These are phyloP conservation scores for Rallus crepitans DNA, from an alignment of 2,797 vertebrate genomes.

Conservation along the genomic window DNA sequence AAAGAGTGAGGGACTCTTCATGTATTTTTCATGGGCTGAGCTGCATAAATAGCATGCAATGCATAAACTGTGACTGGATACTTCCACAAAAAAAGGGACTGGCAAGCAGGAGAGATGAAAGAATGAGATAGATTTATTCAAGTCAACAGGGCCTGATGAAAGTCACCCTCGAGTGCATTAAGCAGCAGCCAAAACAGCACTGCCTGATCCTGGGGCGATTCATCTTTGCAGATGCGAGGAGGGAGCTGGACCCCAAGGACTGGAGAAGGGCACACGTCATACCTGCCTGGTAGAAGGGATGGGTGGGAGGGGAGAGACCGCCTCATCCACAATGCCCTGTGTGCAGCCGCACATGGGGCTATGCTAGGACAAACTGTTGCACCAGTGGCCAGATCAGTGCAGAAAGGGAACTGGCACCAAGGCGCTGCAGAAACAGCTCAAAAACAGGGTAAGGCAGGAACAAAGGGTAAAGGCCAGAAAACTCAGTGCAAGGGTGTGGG, in stretches of 20 bases:
- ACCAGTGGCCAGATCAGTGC: background rate
- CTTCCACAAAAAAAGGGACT: background rate
- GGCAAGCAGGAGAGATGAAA: background rate
- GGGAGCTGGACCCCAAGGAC: background rate
- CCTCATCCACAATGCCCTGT: rapidly evolving
- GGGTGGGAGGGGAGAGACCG: background rate
- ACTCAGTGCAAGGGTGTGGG: background rate
- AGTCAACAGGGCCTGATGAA: background rate
- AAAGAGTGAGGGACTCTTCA: background rate
- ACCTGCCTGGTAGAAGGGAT: background rate
- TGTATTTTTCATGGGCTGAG: slow-evolving; percentile 64
- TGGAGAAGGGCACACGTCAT: background rate
- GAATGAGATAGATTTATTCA: slow-evolving; percentile 28
- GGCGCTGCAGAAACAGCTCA: background rate
- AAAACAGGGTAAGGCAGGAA: rapidly evolving
- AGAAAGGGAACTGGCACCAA: background rate
- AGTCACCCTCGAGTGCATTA: slow-evolving; percentile 20
- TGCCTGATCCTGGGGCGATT: background rate
- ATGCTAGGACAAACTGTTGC: background rate
- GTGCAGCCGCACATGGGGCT: background rate
- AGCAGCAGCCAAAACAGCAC: background rate
- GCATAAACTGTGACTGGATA: slow-evolving; percentile 33
- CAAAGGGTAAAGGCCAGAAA: background rate
- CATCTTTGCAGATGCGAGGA: rapidly evolving
- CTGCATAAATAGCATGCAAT: slow-evolving; percentile 23